A percentile compares a stretch with the other conserved stretches of the same genome.
Evolutionary conservation across 2,888 invertebrate genomes (phyloP).

Genomic region (Cosmorhoe ocellata): DNA sequence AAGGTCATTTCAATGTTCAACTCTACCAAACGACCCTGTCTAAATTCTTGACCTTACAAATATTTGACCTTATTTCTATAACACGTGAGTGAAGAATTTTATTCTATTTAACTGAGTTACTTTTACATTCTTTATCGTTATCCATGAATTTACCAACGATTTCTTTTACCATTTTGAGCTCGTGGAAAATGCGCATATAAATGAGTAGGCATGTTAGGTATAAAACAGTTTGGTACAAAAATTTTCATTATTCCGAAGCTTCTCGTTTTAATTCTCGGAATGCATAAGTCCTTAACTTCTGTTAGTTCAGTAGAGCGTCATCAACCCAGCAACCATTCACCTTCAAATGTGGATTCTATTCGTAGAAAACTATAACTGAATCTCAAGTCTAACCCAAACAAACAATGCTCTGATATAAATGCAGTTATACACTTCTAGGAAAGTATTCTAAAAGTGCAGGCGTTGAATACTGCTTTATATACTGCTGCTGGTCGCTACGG

Average conservation of each 20-base stretch:
- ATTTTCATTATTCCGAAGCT: background rate
- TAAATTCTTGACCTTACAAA: constrained; percentile 2
- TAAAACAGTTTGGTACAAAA: too few relatives aligned
- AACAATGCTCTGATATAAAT: constrained; percentile 7
- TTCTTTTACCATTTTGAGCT: background rate
- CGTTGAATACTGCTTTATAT: background rate
- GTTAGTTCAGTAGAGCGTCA: background rate
- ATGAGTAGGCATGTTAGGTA: too few relatives aligned
- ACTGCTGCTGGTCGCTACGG: background rate
- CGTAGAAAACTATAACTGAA: constrained; percentile 2
- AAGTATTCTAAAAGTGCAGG: constrained; percentile 1
- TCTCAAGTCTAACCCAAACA: constrained; percentile 1
- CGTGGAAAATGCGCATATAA: too few relatives aligned
- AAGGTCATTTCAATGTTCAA: background rate
- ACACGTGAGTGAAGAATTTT: background rate
- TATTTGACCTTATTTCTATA: background rate
- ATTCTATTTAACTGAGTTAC: background rate
- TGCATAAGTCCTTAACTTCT: background rate
- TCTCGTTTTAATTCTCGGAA: background rate
- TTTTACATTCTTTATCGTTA: background rate
- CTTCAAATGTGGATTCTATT: background rate
- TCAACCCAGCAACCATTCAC: background rate
- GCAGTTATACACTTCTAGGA: constrained; percentile 2
- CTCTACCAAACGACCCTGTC: background rate
- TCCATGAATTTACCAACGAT: background rate